Evolutionary conservation across 2,113 vertebrate species (phyloP).

Genomic region (Brienomyrus brachyistius): DNA sequence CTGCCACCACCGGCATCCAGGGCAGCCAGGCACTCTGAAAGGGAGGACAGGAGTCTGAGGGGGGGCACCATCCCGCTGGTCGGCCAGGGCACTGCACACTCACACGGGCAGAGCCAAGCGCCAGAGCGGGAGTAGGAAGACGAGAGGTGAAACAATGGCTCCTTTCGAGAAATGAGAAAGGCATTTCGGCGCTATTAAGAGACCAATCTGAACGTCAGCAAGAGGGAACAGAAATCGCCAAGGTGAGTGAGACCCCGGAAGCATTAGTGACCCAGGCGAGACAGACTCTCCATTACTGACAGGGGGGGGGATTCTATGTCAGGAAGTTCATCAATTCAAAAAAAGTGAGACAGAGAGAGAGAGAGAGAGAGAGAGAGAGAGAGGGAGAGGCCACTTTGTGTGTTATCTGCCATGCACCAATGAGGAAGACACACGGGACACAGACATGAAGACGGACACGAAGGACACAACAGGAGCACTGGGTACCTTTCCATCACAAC

Average conservation of each 20-base stretch:
- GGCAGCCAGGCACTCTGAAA: slow-evolving; percentile 86
- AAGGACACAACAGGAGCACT: slow-evolving; percentile 70
- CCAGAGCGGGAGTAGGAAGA: background rate
- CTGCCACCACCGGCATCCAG: slow-evolving; percentile 96
- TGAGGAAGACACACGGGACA: slow-evolving; percentile 63
- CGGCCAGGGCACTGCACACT: background rate
- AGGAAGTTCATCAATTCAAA: slow-evolving; percentile 13
- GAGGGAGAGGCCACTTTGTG: background rate
- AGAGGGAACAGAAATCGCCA: slow-evolving; percentile 6
- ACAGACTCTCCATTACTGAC: slow-evolving; percentile 61
- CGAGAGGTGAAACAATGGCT: background rate
- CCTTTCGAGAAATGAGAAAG: background rate
- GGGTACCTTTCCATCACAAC: slow-evolving; percentile 99
- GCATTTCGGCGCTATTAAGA: background rate
- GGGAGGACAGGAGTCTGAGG: slow-evolving; percentile 11
- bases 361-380: background rate
- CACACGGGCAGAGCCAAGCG: background rate
- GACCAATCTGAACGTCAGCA: background rate
- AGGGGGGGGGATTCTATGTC: slow-evolving; percentile 47
- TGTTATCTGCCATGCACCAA: slow-evolving; percentile 62
- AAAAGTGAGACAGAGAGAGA: slow-evolving; percentile 15
- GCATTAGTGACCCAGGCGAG: slow-evolving; percentile 43
- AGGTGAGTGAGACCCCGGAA: slow-evolving; percentile 18
- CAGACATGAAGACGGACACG: slow-evolving; percentile 58
- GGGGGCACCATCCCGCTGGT: background rate